A percentile compares a stretch with the other conserved stretches of the same genome.
phyloP scores from a whole-genome alignment of 2,797 vertebrate species.

The Crax fasciolata region DNA sequence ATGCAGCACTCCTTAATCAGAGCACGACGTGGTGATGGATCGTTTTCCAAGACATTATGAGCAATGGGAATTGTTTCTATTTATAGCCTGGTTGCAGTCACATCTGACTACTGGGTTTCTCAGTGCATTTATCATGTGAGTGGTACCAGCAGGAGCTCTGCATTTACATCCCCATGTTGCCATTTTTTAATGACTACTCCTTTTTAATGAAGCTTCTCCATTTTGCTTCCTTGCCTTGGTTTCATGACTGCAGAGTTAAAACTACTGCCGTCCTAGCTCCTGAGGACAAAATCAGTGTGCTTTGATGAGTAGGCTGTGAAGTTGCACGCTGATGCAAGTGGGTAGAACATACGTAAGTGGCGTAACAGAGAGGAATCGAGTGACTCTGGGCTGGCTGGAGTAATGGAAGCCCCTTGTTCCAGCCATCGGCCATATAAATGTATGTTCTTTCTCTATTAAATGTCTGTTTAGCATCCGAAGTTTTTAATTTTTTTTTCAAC shows the following conservation, averaged over 20 bases:
- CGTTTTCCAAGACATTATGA: constrained; percentile 31
- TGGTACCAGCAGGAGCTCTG: constrained; percentile 23
- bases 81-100: constrained; percentile 29
- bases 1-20: constrained; percentile 5
- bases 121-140: accelerated
- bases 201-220: not conserved
- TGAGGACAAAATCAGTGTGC: not conserved
- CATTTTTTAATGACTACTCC: constrained; percentile 4
- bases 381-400: not conserved
- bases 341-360: not conserved
- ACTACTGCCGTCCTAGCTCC: not conserved
- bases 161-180: constrained; percentile 5
- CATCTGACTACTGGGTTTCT: not conserved
- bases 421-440: not conserved
- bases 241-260: not conserved
- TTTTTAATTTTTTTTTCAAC: not conserved
- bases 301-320: constrained; percentile 7
- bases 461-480: not conserved
- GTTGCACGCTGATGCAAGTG: not conserved
- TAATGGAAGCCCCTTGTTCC: not conserved
- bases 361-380: not conserved
- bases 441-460: not conserved
- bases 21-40: not conserved
- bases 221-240: not conserved
- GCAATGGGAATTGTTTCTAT: constrained; percentile 24